Percentiles rank a stretch among this genome's conserved stretches.
These are phyloP conservation scores for Amitus sp. DNA, from an alignment of 2,888 invertebrate species.

Conservation along the genomic window DNA sequence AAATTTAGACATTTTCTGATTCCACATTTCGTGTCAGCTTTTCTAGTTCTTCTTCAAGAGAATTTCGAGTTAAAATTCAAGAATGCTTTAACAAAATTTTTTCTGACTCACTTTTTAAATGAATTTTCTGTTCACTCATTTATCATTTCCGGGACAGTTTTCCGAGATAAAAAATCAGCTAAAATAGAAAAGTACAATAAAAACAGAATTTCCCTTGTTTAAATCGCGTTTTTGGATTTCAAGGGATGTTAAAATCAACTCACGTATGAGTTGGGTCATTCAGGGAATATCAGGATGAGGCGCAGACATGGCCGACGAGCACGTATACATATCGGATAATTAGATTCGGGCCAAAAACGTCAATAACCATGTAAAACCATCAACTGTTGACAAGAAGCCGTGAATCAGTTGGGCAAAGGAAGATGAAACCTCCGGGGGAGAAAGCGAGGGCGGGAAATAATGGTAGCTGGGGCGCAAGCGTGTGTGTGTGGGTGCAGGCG, in stretches of 20 bases:
- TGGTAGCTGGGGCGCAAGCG: conserved; percentile 13
- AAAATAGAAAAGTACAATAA: too few species aligned
- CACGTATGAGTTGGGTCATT: conserved; percentile 33
- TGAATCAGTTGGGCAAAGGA: conserved; percentile 47
- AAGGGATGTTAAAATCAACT: conserved; percentile 13
- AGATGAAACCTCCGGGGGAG: conserved; percentile 19
- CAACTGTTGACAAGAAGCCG: conserved; percentile 53
- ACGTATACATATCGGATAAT: conserved; percentile 61
- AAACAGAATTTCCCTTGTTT: too few species aligned
- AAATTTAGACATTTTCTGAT: too few species aligned
- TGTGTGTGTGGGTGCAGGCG: conserved; percentile 43
- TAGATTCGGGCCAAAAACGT: conserved; percentile 63
- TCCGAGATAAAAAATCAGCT: too few species aligned
- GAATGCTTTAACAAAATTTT: too few species aligned
- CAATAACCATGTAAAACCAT: conserved; percentile 65
- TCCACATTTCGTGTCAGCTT: too few species aligned
- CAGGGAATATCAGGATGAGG: conserved; percentile 27
- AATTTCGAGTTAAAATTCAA: too few species aligned
- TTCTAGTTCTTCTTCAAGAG: too few species aligned
- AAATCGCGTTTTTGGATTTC: too few species aligned
- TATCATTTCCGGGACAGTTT: too few species aligned
- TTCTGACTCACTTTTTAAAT: too few species aligned
- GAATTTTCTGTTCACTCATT: too few species aligned
- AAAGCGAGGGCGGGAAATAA: conserved; percentile 11
- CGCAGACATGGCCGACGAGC: conserved; percentile 40